Base-by-base conservation (phyloP, 2,888 invertebrate genomes). In the Nezara viridula region DNA sequence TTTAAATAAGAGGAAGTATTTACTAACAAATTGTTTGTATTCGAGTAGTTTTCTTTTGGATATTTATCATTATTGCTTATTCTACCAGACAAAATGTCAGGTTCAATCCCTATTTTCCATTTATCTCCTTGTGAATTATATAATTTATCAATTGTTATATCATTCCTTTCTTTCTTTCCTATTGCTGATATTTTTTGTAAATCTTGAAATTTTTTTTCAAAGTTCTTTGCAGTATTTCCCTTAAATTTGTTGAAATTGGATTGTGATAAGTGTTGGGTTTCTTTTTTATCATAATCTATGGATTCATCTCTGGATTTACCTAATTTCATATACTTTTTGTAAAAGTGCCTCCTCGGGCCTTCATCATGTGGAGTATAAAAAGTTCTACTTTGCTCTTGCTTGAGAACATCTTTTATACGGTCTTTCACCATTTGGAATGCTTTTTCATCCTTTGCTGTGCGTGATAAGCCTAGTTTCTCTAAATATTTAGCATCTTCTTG, bases 371-470 rank as follows among this genome's bases (percentile, higher is more conserved):
- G 40, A 81, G 7, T 16, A 44, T 47, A n/a, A 47, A 44, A n/a
- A n/a, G 12, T 12, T 44, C n/a, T 47, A n/a, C 44, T 6, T 44
- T 81, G n/a, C 14, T 44, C 44, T 40, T 44, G 44, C 14, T 5
- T 44, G 81, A 81, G 81, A 44, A 81, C 40, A 24, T 81, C 44
- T 81, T 81, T 40, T 44, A 81, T 81, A n/a, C 12, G 81, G 0
- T 81, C 81, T 40, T 81, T 81, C 7, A 81, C 44, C 37, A 12
- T 81, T n/a, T 81, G 24, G n/a, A 81, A 81, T 81, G 81, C 81
- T 44, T 81, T 81, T 81, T 81, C 81, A 44, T 81, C 81, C 12
- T 81, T 81, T 44, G 81, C 44, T 81, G 81, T 81, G 6, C 9
- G 40, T 47, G 81, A 77, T 81, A 81, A 81, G 6, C 44, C 14